A percentile compares a stretch with the other conserved stretches of the same genome.
phyloP scores from a whole-genome alignment of 2,113 vertebrate species.

The Uropsilus gracilis region DNA sequence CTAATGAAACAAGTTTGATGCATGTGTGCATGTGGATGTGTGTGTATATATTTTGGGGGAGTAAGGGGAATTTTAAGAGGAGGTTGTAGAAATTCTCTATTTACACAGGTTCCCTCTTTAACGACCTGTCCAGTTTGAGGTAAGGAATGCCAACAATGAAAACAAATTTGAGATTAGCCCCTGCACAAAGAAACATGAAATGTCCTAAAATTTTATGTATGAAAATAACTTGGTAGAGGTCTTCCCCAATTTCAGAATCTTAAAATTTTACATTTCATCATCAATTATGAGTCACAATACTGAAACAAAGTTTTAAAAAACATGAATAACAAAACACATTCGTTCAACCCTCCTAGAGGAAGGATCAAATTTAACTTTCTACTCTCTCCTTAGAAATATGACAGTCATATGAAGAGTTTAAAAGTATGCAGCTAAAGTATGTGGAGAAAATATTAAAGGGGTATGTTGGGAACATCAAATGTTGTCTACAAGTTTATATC shows the following conservation, averaged over 20 bases:
- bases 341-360: neutral
- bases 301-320: constrained; percentile 25
- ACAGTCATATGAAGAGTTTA: no score
- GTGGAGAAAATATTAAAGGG: no score
- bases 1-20: neutral
- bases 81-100: neutral
- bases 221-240: neutral
- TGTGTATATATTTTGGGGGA: no score
- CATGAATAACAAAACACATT: constrained; percentile 11
- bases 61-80: no score
- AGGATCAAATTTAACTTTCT: neutral
- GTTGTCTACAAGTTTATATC: neutral
- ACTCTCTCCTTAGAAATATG: constrained; percentile 36
- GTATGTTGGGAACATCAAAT: no score
- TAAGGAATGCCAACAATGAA: constrained; percentile 37
- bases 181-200: neutral
- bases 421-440: no score
- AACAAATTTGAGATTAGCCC: constrained; percentile 32
- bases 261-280: constrained; percentile 25
- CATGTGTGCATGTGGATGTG: no score
- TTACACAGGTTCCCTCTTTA: neutral
- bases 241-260: constrained; percentile 31
- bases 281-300: neutral
- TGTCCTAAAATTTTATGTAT: constrained; percentile 8
- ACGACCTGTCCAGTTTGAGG: neutral